Evolutionary conservation across 2,113 vertebrate species (phyloP), one percentile per base, ranked within the genome.

Genomic region (Microcebus griseorufus): DNA sequence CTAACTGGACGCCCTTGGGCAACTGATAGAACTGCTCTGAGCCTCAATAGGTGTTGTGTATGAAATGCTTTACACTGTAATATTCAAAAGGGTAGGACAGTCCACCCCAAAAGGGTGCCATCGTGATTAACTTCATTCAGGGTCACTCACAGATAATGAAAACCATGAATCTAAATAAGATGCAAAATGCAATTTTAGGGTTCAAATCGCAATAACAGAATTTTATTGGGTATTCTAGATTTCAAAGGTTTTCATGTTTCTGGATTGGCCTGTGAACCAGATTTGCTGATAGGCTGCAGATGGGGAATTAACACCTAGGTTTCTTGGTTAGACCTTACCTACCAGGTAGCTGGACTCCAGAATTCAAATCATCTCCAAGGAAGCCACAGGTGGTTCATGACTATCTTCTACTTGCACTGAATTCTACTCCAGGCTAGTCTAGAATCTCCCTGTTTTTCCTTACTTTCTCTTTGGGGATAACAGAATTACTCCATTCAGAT

Each of bases 141-240:
- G 48, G 62, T 81, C 81, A 83, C 69, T 83, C 88, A 88, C 75
- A 96, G 58, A 80, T 90, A 62, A 80, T 48, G 87, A 76, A 96
- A 92, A 45, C 42, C 48, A 12, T 32, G 39, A 67, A 51, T 23
- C 16, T 53, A 67, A 88, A 70, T 37, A 37, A 37, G 75, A 60
- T 20, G 22, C 25, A 82, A 45, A 83, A n/a, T 92, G 3, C 29
- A 45, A 79, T 75, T 93, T 95, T 82, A 83, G 11, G 6, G 37
- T 91, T 85, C 53, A 85, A 22, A 34, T 45, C 42, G 45, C 81
- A 51, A n/a, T 32, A 64, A 48, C 1, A 88, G 88, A 94, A 84
- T 18, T 39, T 20, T 17, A 23, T 20, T 48, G 45, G 25, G 37
- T 37, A 37, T 37, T 37, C 37, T 37, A 37, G 37, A 17, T 29